phyloP scores from a whole-genome alignment of 2,113 vertebrate species.

The Phainopepla nitens region DNA sequence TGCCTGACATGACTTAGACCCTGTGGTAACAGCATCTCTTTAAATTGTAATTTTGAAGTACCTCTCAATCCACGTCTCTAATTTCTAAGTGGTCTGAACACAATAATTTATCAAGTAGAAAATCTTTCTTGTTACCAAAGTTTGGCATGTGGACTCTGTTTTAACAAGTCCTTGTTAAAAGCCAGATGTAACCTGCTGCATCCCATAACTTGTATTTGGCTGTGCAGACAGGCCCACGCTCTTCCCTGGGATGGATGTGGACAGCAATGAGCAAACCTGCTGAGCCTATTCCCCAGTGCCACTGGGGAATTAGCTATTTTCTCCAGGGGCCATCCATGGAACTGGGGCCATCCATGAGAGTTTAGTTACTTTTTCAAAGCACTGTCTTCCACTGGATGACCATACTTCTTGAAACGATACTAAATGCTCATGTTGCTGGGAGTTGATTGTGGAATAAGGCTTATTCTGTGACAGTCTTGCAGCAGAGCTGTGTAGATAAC shows the following conservation, averaged over 20 bases:
- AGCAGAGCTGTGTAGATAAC: not conserved
- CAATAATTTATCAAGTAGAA: not conserved
- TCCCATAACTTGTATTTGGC: not conserved
- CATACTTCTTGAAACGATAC: not conserved
- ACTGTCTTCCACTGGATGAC: not conserved
- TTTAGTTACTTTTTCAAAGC: not conserved
- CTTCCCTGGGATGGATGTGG: not conserved
- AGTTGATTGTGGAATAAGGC: not conserved
- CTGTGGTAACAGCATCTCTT: not conserved
- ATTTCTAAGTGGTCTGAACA: not conserved
- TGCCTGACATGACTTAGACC: not conserved
- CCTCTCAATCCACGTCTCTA: not conserved
- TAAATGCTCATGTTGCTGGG: not conserved
- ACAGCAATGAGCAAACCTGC: not conserved
- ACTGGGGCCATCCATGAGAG: rapidly evolving
- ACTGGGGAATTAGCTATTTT: not conserved
- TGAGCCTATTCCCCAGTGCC: not conserved
- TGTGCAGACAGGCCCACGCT: not conserved
- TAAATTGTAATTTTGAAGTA: not conserved
- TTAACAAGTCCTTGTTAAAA: not conserved
- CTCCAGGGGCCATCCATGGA: not conserved
- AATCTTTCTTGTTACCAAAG: not conserved
- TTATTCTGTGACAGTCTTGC: not conserved
- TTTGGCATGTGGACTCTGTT: not conserved
- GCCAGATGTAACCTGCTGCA: not conserved